phyloP scores from a whole-genome alignment of 2,797 vertebrate species.

The Falco rusticolus region DNA sequence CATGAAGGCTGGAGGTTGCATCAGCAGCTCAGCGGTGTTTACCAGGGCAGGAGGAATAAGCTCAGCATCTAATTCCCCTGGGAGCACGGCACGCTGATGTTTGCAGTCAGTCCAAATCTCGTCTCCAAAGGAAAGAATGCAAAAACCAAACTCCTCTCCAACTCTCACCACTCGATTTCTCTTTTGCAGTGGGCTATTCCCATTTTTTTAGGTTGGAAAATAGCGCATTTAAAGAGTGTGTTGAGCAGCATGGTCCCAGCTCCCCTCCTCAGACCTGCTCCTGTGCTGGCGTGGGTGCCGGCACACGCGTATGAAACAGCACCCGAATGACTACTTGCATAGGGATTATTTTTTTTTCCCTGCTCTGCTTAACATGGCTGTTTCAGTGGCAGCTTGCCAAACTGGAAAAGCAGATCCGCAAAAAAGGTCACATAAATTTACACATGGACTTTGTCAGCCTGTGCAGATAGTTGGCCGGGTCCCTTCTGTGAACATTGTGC shows the following conservation, averaged over 20 bases:
- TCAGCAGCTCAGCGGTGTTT: neutral
- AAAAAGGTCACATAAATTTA: neutral
- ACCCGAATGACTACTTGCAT: neutral
- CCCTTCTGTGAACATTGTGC: neutral
- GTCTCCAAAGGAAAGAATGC: neutral
- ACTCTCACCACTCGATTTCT: neutral
- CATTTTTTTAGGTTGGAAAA: neutral
- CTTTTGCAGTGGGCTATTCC: neutral
- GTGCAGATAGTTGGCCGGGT: neutral
- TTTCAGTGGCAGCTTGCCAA: neutral
- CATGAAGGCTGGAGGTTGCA: conserved; percentile 11
- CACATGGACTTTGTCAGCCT: neutral
- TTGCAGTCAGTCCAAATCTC: neutral
- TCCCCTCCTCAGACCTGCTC: fast-evolving
- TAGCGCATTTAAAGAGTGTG: neutral
- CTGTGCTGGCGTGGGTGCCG: fast-evolving
- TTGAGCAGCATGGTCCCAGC: neutral
- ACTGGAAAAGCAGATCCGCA: neutral
- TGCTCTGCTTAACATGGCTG: neutral
- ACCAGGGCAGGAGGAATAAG: neutral
- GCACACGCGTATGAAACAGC: neutral
- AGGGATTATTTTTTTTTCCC: neutral
- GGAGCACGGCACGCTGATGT: neutral
- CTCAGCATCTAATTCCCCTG: neutral
- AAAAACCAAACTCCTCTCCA: neutral